phyloP scores from a whole-genome alignment of 2,113 vertebrate species.

The Halichoeres trimaculatus region DNA sequence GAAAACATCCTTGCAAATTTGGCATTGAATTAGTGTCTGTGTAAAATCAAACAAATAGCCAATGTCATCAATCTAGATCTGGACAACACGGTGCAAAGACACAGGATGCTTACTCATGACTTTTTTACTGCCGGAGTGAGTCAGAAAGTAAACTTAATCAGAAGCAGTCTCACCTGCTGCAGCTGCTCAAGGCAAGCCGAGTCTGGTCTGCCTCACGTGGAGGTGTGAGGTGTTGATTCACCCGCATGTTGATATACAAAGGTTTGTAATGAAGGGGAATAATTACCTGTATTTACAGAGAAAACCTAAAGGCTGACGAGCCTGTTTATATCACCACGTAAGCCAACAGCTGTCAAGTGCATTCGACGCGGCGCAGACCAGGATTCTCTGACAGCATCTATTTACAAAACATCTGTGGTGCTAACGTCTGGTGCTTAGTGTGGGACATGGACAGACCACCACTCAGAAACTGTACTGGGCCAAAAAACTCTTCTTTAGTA shows the following conservation, averaged over 20 bases:
- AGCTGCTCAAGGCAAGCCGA: constrained; percentile 28
- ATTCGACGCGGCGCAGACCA: constrained; percentile 46
- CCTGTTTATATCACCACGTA: constrained; percentile 57
- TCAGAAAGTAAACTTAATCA: constrained; percentile 58
- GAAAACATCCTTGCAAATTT: constrained; percentile 34
- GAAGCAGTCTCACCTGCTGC: constrained; percentile 56
- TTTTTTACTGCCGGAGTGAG: constrained; percentile 24
- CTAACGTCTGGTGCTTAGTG: constrained; percentile 32
- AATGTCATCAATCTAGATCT: constrained; percentile 25
- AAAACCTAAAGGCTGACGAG: constrained; percentile 68
- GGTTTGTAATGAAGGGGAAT: constrained; percentile 60
- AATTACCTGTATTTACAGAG: constrained; percentile 77
- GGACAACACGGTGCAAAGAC: constrained; percentile 22
- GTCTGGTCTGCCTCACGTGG: constrained; percentile 43
- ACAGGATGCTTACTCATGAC: constrained; percentile 28
- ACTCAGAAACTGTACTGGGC: background rate
- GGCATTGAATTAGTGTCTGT: background rate
- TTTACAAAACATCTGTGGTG: constrained; percentile 61
- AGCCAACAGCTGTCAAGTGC: constrained; percentile 63
- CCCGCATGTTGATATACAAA: constrained; percentile 63
- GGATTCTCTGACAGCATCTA: constrained; percentile 69
- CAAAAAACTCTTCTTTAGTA: background rate
- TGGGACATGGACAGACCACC: constrained; percentile 43
- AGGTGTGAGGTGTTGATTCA: constrained; percentile 58
- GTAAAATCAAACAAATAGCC: constrained; percentile 36